Evolutionary conservation across 2,113 vertebrate genomes (phyloP), one percentile per base, ranked within the genome.

Genomic region (Psittacula cyanocephala): DNA sequence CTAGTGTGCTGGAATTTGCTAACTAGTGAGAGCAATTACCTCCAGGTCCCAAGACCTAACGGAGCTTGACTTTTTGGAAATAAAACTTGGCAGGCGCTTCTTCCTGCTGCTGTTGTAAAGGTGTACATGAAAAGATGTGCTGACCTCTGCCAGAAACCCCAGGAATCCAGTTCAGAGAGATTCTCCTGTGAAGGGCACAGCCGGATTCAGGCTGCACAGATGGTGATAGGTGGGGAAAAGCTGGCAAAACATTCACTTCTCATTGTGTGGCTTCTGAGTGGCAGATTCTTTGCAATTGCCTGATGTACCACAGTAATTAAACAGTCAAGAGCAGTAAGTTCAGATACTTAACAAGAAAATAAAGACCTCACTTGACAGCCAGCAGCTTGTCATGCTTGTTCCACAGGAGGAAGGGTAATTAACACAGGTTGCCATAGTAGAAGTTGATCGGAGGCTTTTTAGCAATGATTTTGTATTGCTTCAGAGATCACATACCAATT

Each of bases 1-100:
- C 90, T 74, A 82, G 89, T 71, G 77, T 96, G 90, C 89, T 97
- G 96, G 93, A 93, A 97, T 97, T 97, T 96, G 94, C 96, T 97
- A 96, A 97, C 96, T 91, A 96, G 95, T 88, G 89, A 95, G 93
- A 96, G 96, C 96, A 97, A 89, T 97, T 98, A 97, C 96, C 88
- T 97, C 81, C 88, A 90, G 91, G 65, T 94, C 96, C 88, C 95
- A 86, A 79, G 93, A 88, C 95, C 94, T 92, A 97, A 95, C 82
- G 67, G 96, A 97, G 95, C 96, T 97, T 80, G 60, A 94, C 91
- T 96, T 97, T 77, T 97, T 97, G 89, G 96, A 97, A 97, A 90
- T 92, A 76, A 95, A 96, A 91, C 96, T 98, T 97, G 95, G 95
- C 96, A 95, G 90, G 96, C 19, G 0, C 84, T 85, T 95, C 94